phyloP scores from a whole-genome alignment of 2,113 vertebrate species.

The Otocyon megalotis region DNA sequence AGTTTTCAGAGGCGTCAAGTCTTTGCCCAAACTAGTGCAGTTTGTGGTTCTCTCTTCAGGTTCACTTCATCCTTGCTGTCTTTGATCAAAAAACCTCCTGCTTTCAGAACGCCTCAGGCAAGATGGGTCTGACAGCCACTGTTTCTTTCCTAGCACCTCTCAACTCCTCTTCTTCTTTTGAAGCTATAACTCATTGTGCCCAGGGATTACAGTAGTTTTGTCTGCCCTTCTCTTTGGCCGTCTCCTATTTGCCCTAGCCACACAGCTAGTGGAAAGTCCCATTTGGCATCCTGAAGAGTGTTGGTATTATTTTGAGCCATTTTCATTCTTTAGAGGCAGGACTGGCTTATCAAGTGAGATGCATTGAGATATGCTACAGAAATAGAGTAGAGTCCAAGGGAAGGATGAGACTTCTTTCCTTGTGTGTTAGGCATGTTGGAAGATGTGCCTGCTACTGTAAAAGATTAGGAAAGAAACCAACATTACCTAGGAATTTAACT shows the following conservation, averaged over 20 bases:
- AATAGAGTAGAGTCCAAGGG: neutral
- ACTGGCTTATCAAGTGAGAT: neutral
- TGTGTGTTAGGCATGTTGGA: neutral
- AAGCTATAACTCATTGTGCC: neutral
- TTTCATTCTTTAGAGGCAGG: neutral
- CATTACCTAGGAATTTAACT: neutral
- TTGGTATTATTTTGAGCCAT: neutral
- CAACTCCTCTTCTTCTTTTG: constrained; percentile 15
- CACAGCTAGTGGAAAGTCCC: neutral
- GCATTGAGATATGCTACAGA: neutral
- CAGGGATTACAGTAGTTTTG: constrained; percentile 4
- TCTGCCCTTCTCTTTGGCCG: neutral
- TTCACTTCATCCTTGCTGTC: constrained; percentile 5
- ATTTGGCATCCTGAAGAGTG: neutral
- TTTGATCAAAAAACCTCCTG: constrained; percentile 58
- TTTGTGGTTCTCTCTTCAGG: neutral
- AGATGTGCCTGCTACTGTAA: neutral
- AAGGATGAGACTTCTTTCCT: neutral
- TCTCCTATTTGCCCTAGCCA: neutral
- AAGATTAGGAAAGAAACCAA: neutral
- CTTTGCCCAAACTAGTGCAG: constrained; percentile 3
- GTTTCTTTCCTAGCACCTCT: constrained; percentile 46
- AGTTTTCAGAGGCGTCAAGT: constrained; percentile 28
- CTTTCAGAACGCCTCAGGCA: constrained; percentile 42
- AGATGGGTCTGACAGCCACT: constrained; percentile 32